Percentiles rank a stretch among this genome's conserved stretches.
These are phyloP conservation scores for Gambusia yucatana DNA, from an alignment of 2,797 vertebrate species.

Conservation along the genomic window DNA sequence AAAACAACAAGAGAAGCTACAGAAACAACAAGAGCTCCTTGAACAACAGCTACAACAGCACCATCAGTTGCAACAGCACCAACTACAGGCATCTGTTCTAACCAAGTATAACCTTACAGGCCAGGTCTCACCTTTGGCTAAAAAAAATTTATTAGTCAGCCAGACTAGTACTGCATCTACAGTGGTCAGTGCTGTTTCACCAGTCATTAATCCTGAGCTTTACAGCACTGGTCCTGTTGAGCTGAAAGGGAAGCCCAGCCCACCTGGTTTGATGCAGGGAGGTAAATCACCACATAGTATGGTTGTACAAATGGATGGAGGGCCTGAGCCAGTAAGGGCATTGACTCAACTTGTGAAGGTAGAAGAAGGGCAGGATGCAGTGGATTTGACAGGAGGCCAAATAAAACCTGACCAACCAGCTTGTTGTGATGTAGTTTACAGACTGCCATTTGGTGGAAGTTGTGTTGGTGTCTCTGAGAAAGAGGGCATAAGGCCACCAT, in stretches of 20 bases:
- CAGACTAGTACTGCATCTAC: constrained; percentile 83
- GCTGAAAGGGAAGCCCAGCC: constrained; percentile 83
- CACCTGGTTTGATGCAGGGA: constrained; percentile 76
- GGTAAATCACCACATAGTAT: constrained; percentile 87
- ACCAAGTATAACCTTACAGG: constrained; percentile 85
- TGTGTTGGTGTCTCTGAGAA: constrained; percentile 89
- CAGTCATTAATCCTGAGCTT: constrained; percentile 76
- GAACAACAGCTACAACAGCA: constrained; percentile 85
- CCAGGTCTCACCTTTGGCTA: constrained; percentile 83
- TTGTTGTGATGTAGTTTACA: constrained; percentile 97
- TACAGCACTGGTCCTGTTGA: constrained; percentile 85
- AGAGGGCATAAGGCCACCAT: constrained; percentile 78
- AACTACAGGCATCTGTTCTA: constrained; percentile 84
- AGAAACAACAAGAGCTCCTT: constrained; percentile 79
- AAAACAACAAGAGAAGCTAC: constrained; percentile 78
- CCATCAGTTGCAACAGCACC: constrained; percentile 79
- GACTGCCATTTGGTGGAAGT: constrained; percentile 92
- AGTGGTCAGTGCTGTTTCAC: constrained; percentile 76
- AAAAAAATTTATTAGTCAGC: constrained; percentile 89
- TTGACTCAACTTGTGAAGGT: constrained; percentile 91
- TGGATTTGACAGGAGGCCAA: constrained; percentile 89
- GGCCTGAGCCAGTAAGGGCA: constrained; percentile 74
- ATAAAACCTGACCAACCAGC: constrained; percentile 91
- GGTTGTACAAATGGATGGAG: constrained; percentile 92
- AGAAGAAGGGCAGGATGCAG: constrained; percentile 85